Base-by-base conservation (phyloP, 2,888 invertebrate species). In the Caenorhabditis sulstoni region DNA sequence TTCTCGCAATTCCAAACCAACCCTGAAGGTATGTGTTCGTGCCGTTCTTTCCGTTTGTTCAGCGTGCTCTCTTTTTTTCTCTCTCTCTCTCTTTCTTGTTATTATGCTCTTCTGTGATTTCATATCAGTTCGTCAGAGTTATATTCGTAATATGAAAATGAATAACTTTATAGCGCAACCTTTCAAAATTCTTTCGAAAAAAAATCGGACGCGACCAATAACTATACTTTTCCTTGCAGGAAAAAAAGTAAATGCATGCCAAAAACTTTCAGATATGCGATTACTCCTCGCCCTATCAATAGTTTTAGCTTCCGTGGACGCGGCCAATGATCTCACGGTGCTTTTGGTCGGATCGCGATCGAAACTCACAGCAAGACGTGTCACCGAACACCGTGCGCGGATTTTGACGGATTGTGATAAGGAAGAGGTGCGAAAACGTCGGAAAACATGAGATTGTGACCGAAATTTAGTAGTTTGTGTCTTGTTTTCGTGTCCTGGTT, bases 41-140 rank as follows among this genome's bases (percentile, higher is more conserved):
- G 57, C 49, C 64, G 57, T 64, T 73, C 64, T 64, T 73, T 50
- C 58, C 50, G 2, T 12, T 57, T 58, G 29, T 45, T 55, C 44
- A 50, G 39, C 70, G 16, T 67, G 57, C 65, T 80, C 22, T 64
- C 39, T 47, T 18, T 3, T 29, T 29, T 7, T 29, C 29, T 5
- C 3, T 7, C 4, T 29, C 29, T 29, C 29, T 5, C 3, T 7
- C 4, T 29, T 7, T 29, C 64, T 58, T 12, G 90, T 88, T 88
- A 90, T 85, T 71, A 84, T 85, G 64, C 76, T 73, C 78, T 59
- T 53, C 68, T 76, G 74, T 80, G 73, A 68, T 76, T 64, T 45
- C 49, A 39, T 35, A 66, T 55, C 44, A 16, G 37, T 71, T 49
- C 67, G 57, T 62, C 44, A 53, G 37, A n/a, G 29, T 49, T 53